Percentiles rank a stretch among this genome's conserved stretches.
Evolutionary conservation across 2,888 invertebrate genomes (phyloP).

Genomic region (Siphlonurus alternatus): DNA sequence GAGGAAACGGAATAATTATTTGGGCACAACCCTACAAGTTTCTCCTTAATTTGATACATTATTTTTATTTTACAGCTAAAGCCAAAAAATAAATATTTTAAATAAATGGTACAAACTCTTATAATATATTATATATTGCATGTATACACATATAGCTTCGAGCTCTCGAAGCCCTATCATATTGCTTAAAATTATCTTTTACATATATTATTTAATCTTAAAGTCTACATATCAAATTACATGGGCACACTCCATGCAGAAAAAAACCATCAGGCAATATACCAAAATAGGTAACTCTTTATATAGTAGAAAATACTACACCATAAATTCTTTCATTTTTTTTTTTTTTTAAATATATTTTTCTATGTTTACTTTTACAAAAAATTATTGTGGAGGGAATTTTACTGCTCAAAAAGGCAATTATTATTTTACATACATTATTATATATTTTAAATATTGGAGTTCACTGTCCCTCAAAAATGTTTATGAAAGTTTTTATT

Average conservation of each 20-base stretch:
- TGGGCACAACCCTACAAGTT: background rate
- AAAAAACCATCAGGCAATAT: constrained; percentile 6
- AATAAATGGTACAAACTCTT: background rate
- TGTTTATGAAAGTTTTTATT: constrained; percentile 1
- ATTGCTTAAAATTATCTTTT: background rate
- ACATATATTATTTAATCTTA: background rate
- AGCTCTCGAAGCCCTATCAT: background rate
- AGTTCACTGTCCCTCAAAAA: constrained; percentile 1
- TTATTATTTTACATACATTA: constrained; percentile 5
- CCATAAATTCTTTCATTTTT: no score
- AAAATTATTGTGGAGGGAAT: constrained; percentile 12
- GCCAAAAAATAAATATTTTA: background rate
- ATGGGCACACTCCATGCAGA: background rate
- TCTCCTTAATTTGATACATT: no score
- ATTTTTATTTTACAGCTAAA: no score
- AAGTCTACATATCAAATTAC: background rate
- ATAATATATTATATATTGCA: background rate
- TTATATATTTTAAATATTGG: background rate
- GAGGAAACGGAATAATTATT: background rate
- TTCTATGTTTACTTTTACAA: background rate
- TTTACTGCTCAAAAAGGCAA: background rate
- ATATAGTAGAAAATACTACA: constrained; percentile 11
- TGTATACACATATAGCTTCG: background rate
- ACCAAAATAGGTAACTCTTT: constrained; percentile 12
- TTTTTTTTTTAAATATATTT: no score